Evolutionary conservation across 2,797 vertebrate species (phyloP), one percentile per base, ranked within the genome.

Genomic region (Anabacerthia variegaticeps): DNA sequence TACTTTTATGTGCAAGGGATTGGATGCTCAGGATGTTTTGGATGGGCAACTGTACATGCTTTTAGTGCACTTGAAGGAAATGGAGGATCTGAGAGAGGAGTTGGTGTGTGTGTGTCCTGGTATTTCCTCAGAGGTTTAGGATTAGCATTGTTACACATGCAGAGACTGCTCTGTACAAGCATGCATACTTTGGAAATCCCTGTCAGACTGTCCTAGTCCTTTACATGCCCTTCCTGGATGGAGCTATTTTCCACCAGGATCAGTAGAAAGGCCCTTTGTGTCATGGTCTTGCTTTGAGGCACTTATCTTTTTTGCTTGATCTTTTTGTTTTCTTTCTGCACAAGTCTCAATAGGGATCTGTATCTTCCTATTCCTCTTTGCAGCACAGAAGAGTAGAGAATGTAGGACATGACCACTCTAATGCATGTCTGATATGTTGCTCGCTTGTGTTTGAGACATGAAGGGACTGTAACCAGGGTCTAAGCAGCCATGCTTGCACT

Each of bases 361-460:
- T 49, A 10, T 15, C 20, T 76, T 85, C 55, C 24, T 22, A 3
- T 39, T 76, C 20, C 19, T 66, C 34, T 67, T 69, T 51, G 27
- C 51, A 65, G 21, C 23, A 44, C 46, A 44, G 44, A 12, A 59
- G 63, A 81, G 49, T 27, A 37, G 66, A 78, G 37, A 14, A n/a
- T 39, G 9, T 1, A 7, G 58, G 16, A n/a, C 14, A 10, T 6
- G 22, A 22, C 36, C 41, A 21, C 37, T 52, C 9, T 44, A 19
- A 51, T 0, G 0, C 21, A 18, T 5, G 7, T 22, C 67, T 89
- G 55, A 69, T 0, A 0, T 24, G 61, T 30, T 86, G 24, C n/a
- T 89, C 0, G 0, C 26, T 59, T 27, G 24, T 23, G 1, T 51
- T 27, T 46, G 49, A 51, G 41, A 37, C 0, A 0, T 11, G 27